phyloP scores from a whole-genome alignment of 2,113 vertebrate genomes.

The Otolemur garnettii region DNA sequence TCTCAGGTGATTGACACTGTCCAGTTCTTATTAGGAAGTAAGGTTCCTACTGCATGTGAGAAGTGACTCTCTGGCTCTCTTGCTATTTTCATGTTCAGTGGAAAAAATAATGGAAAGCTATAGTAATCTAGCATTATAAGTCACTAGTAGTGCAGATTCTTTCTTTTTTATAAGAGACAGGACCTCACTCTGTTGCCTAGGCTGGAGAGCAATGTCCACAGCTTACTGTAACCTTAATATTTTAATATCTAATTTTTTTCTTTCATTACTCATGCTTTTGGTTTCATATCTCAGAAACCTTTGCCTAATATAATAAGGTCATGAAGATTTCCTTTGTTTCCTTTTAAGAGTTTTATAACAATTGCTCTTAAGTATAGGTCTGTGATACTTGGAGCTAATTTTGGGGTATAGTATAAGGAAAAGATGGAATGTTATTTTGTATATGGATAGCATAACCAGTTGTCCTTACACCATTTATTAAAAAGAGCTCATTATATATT shows the following conservation, averaged over 20 bases:
- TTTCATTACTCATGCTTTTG: not conserved
- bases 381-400: not conserved
- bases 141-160: too few species aligned
- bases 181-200: not conserved
- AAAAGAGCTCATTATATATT: conserved; percentile 22
- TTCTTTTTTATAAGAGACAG: not conserved
- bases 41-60: too few species aligned
- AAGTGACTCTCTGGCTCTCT: too few species aligned
- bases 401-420: not conserved
- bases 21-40: too few species aligned
- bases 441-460: not conserved
- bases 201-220: not conserved
- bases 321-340: not conserved
- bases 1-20: too few species aligned
- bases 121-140: too few species aligned
- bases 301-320: not conserved
- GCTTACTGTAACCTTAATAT: not conserved
- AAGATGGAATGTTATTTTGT: not conserved
- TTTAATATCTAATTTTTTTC: not conserved
- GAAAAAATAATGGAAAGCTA: too few species aligned
- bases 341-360: not conserved
- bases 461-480: not conserved
- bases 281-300: too few species aligned
- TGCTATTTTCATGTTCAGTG: too few species aligned
- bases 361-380: not conserved